Base-by-base conservation (phyloP, 2,113 vertebrate species). In the Neodontobutis hainanensis region DNA sequence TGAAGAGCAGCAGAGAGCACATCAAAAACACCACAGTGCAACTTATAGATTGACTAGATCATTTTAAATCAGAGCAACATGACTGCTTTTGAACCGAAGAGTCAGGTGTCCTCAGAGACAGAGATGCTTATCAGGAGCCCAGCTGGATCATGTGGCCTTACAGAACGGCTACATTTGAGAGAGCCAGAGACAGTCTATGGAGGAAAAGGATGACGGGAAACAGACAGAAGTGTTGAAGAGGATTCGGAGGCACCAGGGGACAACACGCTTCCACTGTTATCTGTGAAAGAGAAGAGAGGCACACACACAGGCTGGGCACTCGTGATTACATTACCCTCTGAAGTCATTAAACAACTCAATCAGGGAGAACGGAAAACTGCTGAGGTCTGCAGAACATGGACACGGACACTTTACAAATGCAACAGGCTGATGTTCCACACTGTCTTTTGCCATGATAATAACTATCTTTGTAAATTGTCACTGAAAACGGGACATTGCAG, bases 121-220 rank as follows among this genome's bases (percentile, higher is more conserved):
- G 35, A 50, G 48, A 66, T 56, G 66, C 65, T 76, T 62, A 86
- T 78, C 79, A 71, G 70, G 46, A 51, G 48, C 32, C 68, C 46
- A 61, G 53, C 60, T 16, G 53, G 57, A 63, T 63, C 11, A 48
- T 45, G 58, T 51, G 71, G 34, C 67, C 60, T 36, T 51, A 15
- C 68, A 66, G 68, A 58, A 34, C 57, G n/a, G 14, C 50, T 60
- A 77, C 50, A 58, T 65, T 45, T 27, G 32, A 49, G 44, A 70
- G 51, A 8, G 36, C 1, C 19, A 27, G 19, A 27, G 36, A 46
- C 61, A 51, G 38, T 45, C 50, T 2, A 10, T 16, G 19, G 47
- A 58, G 45, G 55, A 49, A 72, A 40, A 67, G 50, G 16, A 38
- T 52, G 3, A 15, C 72, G 35, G 48, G 35, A 38, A 14, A 59